Evolutionary conservation across 2,797 vertebrate species (phyloP).

Genomic region (Sebastes goodei): DNA sequence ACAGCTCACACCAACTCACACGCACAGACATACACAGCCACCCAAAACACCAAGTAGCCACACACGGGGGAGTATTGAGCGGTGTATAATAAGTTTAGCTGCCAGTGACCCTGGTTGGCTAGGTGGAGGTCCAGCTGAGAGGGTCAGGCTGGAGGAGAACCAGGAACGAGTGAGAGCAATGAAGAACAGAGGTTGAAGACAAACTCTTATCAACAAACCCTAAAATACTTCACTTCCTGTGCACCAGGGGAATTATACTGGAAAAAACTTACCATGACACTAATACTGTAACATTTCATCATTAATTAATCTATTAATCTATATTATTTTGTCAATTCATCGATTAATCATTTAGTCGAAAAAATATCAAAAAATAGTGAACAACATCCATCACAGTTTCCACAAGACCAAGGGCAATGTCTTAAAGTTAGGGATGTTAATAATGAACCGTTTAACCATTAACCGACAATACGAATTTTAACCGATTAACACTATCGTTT

Average conservation of each 20-base stretch:
- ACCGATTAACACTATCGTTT: too few species aligned
- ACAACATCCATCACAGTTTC: background rate
- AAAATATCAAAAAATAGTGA: background rate
- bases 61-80: constrained; percentile 25
- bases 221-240: background rate
- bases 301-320: background rate
- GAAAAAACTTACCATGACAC: background rate
- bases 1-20: constrained; percentile 6
- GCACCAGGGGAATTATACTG: background rate
- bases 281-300: background rate
- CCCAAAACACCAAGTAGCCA: constrained; percentile 18
- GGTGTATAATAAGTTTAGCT: constrained; percentile 31
- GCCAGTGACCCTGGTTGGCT: constrained; percentile 15
- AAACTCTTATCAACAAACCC: background rate
- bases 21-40: constrained; percentile 12
- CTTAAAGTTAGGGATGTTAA: too few species aligned
- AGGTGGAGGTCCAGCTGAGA: constrained; percentile 28
- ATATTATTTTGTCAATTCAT: background rate
- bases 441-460: too few species aligned
- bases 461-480: too few species aligned
- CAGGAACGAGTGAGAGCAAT: background rate
- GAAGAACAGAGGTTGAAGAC: background rate
- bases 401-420: too few species aligned
- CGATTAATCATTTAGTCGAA: background rate
- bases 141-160: constrained; percentile 32